Evolutionary conservation across 2,888 invertebrate species (phyloP), one percentile per base, ranked within the genome.

Genomic region (Hyles lineata): DNA sequence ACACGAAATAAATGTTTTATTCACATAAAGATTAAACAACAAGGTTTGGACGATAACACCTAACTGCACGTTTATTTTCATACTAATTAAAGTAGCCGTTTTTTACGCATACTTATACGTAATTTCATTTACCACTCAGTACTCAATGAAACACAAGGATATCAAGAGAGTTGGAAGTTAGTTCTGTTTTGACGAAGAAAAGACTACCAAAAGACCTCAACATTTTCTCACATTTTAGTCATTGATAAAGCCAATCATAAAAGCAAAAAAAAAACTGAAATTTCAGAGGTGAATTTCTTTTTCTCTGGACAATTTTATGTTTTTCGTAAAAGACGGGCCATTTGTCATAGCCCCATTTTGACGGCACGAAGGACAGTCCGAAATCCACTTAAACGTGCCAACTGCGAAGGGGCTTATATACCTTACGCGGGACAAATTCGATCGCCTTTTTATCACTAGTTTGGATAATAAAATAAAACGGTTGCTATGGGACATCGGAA

Each of bases 321-420:
- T 82, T 79, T 78, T 79, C 78, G 78, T 82, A 81, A 78, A 80
- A 79, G 78, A 73, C 7, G 78, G 75, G 75, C 82, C 83, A 86
- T 88, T 87, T 88, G 85, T 87, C 87, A 85, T 85, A 80, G 82
- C 75, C 80, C 79, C 75, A 76, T 78, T 78, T 78, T 70, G 75
- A 75, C 74, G 76, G 73, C 60, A 11, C 59, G 78, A 70, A 70
- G 76, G 75, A 73, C 74, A 70, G 61, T 73, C 73, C 77, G 71
- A 73, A 80, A 79, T 78, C 77, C 76, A 76, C 75, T 79, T 77
- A 78, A 77, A 74, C 70, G 73, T 58, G 72, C 55, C n/a, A 55
- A 55, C 55, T n/a, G 55, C 17, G 52, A 63, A 71, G 11, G 67
- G 35, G 21, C 63, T 55, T 67, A 43, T 67, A 58, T 67, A 43